phyloP scores from a whole-genome alignment of 1,140 invertebrate species.

The Caerostris darwini region DNA sequence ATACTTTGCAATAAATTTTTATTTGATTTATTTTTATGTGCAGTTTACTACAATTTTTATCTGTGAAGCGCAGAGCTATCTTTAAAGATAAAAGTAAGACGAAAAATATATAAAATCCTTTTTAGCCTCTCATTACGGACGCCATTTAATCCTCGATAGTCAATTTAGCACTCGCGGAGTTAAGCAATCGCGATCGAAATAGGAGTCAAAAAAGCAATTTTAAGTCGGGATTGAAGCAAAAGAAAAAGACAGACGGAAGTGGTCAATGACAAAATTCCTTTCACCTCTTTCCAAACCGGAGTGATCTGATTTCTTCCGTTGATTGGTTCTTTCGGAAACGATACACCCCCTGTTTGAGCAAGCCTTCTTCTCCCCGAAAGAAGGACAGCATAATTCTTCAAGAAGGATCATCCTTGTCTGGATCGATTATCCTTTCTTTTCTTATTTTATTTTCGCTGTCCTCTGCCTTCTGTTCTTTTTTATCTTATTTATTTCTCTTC shows the following conservation, averaged over 20 bases:
- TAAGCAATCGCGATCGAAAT: too few species aligned
- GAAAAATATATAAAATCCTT: too few species aligned
- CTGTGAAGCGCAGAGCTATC: too few species aligned
- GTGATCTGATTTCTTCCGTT: conserved; percentile 39
- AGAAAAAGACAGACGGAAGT: background rate
- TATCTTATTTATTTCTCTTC: background rate
- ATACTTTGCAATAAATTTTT: too few species aligned
- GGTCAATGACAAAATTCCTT: conserved; percentile 28
- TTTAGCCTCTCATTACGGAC: too few species aligned
- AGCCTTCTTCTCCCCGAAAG: conserved; percentile 8
- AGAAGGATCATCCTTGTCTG: conserved; percentile 38
- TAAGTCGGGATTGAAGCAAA: background rate
- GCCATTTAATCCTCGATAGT: too few species aligned
- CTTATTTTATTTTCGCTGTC: background rate
- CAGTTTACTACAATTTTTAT: too few species aligned
- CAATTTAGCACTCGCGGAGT: too few species aligned
- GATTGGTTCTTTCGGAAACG: conserved; percentile 34
- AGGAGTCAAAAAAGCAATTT: too few species aligned
- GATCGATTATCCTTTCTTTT: conserved; percentile 18
- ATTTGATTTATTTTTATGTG: too few species aligned
- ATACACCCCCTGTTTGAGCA: conserved; percentile 37
- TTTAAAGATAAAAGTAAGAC: too few species aligned
- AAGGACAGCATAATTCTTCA: conserved; percentile 45
- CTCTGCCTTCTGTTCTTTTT: background rate
- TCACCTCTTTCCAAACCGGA: conserved; percentile 38